Conservation (phyloP, 2,888 invertebrate species). For the Drosophila leonis region DNA sequence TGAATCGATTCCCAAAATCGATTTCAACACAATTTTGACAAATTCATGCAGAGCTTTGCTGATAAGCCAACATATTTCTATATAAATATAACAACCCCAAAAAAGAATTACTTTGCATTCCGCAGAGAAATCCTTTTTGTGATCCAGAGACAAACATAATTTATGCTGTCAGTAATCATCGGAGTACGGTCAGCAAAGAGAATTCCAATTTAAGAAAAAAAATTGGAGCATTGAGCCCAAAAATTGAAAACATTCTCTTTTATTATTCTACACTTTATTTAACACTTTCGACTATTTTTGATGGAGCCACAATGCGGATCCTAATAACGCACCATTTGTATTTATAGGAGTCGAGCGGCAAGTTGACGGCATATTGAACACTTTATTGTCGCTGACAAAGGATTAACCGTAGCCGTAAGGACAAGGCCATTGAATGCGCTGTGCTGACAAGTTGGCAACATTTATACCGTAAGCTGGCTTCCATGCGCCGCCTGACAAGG, state of each 20-base stretch:
- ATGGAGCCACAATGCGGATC: slow-evolving; percentile 15
- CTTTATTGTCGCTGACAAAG: slow-evolving; percentile 45
- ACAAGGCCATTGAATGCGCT: slow-evolving; percentile 24
- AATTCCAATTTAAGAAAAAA: not conserved
- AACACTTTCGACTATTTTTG: slow-evolving; percentile 9
- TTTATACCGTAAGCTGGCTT: slow-evolving; percentile 9
- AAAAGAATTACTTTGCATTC: not conserved
- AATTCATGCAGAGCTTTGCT: not conserved
- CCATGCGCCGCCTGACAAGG: slow-evolving; percentile 16
- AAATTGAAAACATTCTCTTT: slow-evolving; percentile 19
- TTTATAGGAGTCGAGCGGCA: slow-evolving; percentile 21
- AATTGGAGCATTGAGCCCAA: not conserved
- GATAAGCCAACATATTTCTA: not conserved
- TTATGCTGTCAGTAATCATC: slow-evolving; percentile 18
- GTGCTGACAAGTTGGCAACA: slow-evolving; percentile 33
- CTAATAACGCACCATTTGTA: slow-evolving; percentile 38
- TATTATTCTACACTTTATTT: slow-evolving; percentile 5
- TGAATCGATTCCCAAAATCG: slow-evolving; percentile 2
- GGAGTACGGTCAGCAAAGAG: not conserved
- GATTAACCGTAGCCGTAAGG: slow-evolving; percentile 40
- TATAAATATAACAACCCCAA: not conserved
- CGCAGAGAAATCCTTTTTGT: not conserved
- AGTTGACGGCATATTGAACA: slow-evolving; percentile 40
- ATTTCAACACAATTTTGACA: slow-evolving; percentile 7
- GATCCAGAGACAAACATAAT: not conserved